Evolutionary conservation across 2,113 vertebrate species (phyloP).

Genomic region (Misgurnus anguillicaudatus): DNA sequence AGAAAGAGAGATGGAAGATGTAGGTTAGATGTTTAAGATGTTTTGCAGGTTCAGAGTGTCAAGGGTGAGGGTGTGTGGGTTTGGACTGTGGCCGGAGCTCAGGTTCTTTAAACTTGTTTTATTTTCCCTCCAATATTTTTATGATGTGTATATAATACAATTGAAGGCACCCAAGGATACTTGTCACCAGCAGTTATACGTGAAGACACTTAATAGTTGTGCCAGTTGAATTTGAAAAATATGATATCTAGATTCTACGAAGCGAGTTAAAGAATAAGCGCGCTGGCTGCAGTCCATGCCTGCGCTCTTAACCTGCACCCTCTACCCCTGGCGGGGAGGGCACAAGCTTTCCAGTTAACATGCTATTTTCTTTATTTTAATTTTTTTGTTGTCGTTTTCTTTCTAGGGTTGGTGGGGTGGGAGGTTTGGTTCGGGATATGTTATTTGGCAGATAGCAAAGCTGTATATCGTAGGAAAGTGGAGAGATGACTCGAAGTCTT

Average conservation of each 20-base stretch:
- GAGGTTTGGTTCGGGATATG: slow-evolving; percentile 40
- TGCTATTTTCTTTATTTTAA: slow-evolving; percentile 65
- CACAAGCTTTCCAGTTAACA: slow-evolving; percentile 67
- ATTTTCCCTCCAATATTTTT: not conserved
- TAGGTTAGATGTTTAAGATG: slow-evolving; percentile 22
- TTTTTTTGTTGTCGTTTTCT: slow-evolving; percentile 67
- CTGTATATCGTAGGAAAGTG: slow-evolving; percentile 50
- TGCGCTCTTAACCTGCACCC: slow-evolving; percentile 27
- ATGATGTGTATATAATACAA: not conserved
- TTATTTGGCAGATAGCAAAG: slow-evolving; percentile 65
- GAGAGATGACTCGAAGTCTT: slow-evolving; percentile 43
- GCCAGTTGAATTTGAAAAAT: slow-evolving; percentile 15
- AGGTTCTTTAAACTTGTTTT: slow-evolving; percentile 1
- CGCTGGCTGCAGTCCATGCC: slow-evolving; percentile 21
- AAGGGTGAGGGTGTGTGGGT: slow-evolving; percentile 15
- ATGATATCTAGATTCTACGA: not conserved
- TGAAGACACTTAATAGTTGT: not conserved
- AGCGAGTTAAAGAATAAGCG: slow-evolving; percentile 22
- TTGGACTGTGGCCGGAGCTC: slow-evolving; percentile 29
- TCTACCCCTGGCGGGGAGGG: slow-evolving; percentile 3
- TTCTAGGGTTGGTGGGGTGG: slow-evolving; percentile 46
- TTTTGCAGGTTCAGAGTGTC: slow-evolving; percentile 22
- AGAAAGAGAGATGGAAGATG: slow-evolving; percentile 6
- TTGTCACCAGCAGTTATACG: slow-evolving; percentile 46
- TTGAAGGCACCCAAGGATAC: not conserved